Percentiles rank a stretch among this genome's conserved stretches.
These are phyloP conservation scores for Momotus momota DNA, from an alignment of 2,797 vertebrate species.

Conservation along the genomic window DNA sequence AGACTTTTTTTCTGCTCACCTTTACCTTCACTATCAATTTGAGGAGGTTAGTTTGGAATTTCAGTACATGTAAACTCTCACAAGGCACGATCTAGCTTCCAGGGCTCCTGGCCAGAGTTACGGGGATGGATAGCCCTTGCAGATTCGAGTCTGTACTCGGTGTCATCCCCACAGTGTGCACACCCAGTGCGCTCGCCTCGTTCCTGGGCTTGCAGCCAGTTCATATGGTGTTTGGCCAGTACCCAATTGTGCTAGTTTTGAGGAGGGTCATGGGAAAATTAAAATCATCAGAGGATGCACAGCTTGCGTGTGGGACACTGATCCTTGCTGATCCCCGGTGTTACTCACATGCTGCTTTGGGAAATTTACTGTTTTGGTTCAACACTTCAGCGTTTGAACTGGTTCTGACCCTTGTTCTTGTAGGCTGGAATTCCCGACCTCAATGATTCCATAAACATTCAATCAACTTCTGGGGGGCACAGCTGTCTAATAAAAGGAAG, in stretches of 20 bases:
- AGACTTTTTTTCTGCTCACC: background rate
- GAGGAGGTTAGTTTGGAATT: background rate
- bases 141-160: background rate
- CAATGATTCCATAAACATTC: background rate
- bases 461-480: background rate
- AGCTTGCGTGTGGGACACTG: background rate
- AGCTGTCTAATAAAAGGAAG: background rate
- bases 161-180: background rate
- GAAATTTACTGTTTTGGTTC: background rate
- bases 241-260: slow-evolving; percentile 2
- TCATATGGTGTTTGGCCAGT: slow-evolving; percentile 1
- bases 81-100: background rate
- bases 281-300: slow-evolving; percentile 31
- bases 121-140: background rate
- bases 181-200: background rate
- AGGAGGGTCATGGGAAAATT: slow-evolving; percentile 39
- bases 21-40: background rate
- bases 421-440: background rate
- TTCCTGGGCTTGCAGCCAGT: slow-evolving; percentile 41
- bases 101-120: background rate
- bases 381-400: slow-evolving; percentile 43
- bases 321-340: background rate
- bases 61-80: background rate
- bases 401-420: slow-evolving; percentile 13
- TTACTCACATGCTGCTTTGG: background rate